Percentiles rank a stretch among this genome's conserved stretches.
These are phyloP conservation scores for Orthosia incerta DNA, from an alignment of 2,888 invertebrate genomes.

Conservation along the genomic window DNA sequence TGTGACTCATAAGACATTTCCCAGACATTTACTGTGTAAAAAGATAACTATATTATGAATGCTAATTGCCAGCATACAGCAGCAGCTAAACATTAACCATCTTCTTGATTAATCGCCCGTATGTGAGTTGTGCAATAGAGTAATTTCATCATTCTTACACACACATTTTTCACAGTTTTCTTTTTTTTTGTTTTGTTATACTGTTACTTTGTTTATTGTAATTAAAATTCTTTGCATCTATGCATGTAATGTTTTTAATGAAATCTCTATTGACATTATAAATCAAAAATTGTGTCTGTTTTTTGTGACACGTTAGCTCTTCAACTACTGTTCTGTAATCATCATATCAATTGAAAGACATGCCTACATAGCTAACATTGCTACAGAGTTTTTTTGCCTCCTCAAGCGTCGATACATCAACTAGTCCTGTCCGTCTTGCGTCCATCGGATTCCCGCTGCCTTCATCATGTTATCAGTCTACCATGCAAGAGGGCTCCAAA, in stretches of 20 bases:
- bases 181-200: constrained; percentile 3
- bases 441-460: no score
- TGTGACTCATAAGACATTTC: constrained; percentile 11
- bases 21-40: constrained; percentile 36
- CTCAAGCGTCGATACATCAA: no score
- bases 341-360: no score
- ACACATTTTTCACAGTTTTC: constrained; percentile 28
- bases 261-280: background rate
- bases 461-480: no score
- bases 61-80: constrained; percentile 51
- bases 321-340: no score
- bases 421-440: no score
- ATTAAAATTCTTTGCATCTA: background rate
- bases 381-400: no score
- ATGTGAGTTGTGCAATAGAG: constrained; percentile 58
- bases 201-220: constrained; percentile 1
- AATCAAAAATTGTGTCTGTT: background rate
- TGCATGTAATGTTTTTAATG: background rate
- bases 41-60: constrained; percentile 45
- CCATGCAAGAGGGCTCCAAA: no score
- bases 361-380: no score
- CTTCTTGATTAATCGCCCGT: constrained; percentile 70
- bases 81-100: constrained; percentile 64
- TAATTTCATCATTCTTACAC: constrained; percentile 62
- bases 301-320: no score